Percentiles rank a stretch among this genome's conserved stretches.
These are phyloP conservation scores for Eurosta solidaginis DNA, from an alignment of 1,140 invertebrate genomes.

Conservation along the genomic window DNA sequence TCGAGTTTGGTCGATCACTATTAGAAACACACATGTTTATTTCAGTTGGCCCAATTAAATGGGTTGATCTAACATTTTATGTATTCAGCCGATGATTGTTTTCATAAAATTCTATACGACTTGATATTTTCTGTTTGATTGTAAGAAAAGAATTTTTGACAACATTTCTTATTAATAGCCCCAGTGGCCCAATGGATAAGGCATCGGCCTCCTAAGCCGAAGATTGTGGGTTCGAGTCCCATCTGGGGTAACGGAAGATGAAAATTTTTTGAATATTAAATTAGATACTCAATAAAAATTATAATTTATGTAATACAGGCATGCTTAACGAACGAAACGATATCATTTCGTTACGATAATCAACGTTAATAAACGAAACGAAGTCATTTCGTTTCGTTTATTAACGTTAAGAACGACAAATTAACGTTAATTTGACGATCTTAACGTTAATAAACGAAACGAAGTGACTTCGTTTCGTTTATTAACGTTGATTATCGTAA, in stretches of 20 bases:
- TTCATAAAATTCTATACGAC: neutral
- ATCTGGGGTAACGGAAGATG: slow-evolving; percentile 41
- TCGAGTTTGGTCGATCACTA: too few species aligned
- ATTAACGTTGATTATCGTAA: too few species aligned
- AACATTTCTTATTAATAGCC: neutral
- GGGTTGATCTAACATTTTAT: neutral
- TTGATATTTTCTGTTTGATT: neutral
- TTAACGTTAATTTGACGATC: too few species aligned
- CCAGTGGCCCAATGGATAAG: slow-evolving; percentile 42
- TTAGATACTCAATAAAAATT: neutral
- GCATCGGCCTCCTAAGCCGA: slow-evolving; percentile 42
- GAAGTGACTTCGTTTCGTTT: too few species aligned
- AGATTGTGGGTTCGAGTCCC: slow-evolving; percentile 42
- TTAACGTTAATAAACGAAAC: too few species aligned
- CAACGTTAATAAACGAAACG: too few species aligned
- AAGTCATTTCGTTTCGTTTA: too few species aligned
- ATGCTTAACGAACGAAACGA: neutral
- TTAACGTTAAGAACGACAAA: too few species aligned
- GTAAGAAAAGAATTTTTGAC: neutral
- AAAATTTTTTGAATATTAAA: slow-evolving; percentile 28
- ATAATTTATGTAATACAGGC: neutral
- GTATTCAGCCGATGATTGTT: neutral
- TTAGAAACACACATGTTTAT: neutral
- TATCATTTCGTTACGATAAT: too few species aligned
- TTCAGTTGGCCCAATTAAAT: neutral